phyloP scores from a whole-genome alignment of 2,113 vertebrate genomes.

The Hyaena hyaena region DNA sequence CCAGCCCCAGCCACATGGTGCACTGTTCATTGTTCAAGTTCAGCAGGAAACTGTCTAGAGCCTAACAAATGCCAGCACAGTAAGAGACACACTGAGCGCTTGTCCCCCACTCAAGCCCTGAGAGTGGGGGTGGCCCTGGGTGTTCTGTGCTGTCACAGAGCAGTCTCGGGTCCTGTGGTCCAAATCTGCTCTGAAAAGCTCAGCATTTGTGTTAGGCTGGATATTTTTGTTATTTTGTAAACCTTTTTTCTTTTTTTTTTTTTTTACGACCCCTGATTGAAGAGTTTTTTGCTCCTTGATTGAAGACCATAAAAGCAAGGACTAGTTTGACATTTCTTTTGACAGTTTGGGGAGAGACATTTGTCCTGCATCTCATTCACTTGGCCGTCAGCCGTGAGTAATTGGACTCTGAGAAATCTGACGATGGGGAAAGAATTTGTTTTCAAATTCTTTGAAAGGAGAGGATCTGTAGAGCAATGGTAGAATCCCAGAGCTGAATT shows the following conservation, averaged over 20 bases:
- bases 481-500: not conserved
- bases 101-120: not conserved
- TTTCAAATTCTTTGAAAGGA: not conserved
- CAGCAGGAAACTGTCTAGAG: not conserved
- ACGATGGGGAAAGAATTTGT: no score
- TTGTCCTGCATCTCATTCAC: not conserved
- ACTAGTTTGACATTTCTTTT: not conserved
- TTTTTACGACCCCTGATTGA: not conserved
- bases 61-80: not conserved
- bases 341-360: not conserved
- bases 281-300: conserved; percentile 3
- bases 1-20: not conserved
- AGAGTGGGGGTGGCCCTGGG: not conserved
- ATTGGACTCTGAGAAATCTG: not conserved
- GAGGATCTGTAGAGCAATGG: not conserved
- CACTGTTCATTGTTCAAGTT: not conserved
- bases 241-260: not conserved
- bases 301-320: not conserved
- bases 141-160: not conserved
- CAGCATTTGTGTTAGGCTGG: not conserved
- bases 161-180: not conserved
- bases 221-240: not conserved
- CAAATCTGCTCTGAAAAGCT: not conserved
- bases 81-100: not conserved
- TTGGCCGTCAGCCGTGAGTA: not conserved